These are phyloP conservation scores for Pomacea maculata DNA, from an alignment of 1,140 invertebrate genomes.

Conservation along the genomic window DNA sequence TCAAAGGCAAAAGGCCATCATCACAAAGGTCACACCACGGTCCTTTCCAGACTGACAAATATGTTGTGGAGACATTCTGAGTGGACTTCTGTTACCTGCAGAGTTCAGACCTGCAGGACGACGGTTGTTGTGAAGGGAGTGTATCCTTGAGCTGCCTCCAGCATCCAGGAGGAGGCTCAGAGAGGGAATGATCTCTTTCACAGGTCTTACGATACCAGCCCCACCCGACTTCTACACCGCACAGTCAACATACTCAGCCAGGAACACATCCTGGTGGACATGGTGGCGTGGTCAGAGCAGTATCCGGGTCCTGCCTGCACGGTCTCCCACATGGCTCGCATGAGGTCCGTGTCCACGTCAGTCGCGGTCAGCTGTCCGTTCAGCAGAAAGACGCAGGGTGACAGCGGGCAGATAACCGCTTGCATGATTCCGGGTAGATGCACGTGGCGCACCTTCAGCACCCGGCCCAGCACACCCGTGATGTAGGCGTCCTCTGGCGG, in stretches of 20 bases:
- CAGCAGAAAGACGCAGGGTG: conserved; percentile 5
- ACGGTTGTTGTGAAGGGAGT: too few species aligned
- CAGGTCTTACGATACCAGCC: too few species aligned
- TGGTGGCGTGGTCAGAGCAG: neutral
- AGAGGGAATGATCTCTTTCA: too few species aligned
- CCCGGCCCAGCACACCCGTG: conserved; percentile 46
- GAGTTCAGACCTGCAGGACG: too few species aligned
- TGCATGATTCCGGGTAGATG: conserved; percentile 20
- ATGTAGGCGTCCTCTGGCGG: conserved; percentile 63
- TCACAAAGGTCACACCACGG: too few species aligned
- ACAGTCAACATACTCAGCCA: conserved; percentile 4
- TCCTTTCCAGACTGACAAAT: too few species aligned
- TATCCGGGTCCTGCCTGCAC: neutral
- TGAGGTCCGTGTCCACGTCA: conserved; percentile 3
- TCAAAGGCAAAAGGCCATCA: too few species aligned
- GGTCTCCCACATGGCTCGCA: conserved; percentile 15
- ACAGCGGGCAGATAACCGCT: neutral
- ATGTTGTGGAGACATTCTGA: too few species aligned
- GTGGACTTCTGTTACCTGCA: too few species aligned
- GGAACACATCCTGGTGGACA: neutral
- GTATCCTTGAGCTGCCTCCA: too few species aligned
- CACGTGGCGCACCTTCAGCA: conserved; percentile 17
- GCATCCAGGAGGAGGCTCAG: too few species aligned
- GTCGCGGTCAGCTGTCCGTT: conserved; percentile 8
- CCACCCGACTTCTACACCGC: too few species aligned